Base-by-base conservation (phyloP, 2,113 vertebrate species). In the Colistium nudipinnis region DNA sequence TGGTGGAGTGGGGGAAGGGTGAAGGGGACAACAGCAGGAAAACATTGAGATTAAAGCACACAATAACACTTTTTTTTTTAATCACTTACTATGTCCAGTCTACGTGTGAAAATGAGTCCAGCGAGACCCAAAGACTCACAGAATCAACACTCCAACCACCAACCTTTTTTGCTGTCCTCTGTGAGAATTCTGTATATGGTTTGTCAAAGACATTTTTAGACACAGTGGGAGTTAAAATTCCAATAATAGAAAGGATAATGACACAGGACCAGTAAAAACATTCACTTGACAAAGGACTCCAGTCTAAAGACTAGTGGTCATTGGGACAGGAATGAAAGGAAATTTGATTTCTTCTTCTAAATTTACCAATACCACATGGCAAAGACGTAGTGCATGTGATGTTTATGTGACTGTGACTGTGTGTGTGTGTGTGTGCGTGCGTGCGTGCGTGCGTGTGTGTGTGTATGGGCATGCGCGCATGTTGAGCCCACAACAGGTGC, bases 401-500 rank as follows among this genome's bases (percentile, higher is more conserved):
- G 33, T 25, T 24, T 63, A 30, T 17, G 61, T 65, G 43, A 54
- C 31, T 57, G 31, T 30, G 31, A 62, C 19, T 62, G 52, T 65
- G 53, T 60, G 41, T 35, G 55, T 17, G 30, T 14, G 62, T 65
- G 38, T 48, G 53, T 68, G 62, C 57, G 63, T 39, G 51, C n/a
- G 38, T n/a, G 56, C 56, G 45, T 61, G 41, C 48, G 33, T 25
- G 33, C 63, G 25, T 62, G 52, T 61, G 53, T 60, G 41, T 47
- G 36, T 35, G 56, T 60, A 51, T 57, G 57, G 44, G 35, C 68
- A 59, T 54, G 76, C 24, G 73, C 62, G 70, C 38, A 14, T 48
- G 49, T 70, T 52, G 76, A 80, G 81, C 59, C 16, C 67, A 75
- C 55, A 86, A 84, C 80, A 90, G 80, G 87, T 92, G 91, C 89